A percentile compares a stretch with the other conserved stretches of the same genome.
Conservation (phyloP, 2,797 vertebrate species). For the Sardinella longiceps region DNA sequence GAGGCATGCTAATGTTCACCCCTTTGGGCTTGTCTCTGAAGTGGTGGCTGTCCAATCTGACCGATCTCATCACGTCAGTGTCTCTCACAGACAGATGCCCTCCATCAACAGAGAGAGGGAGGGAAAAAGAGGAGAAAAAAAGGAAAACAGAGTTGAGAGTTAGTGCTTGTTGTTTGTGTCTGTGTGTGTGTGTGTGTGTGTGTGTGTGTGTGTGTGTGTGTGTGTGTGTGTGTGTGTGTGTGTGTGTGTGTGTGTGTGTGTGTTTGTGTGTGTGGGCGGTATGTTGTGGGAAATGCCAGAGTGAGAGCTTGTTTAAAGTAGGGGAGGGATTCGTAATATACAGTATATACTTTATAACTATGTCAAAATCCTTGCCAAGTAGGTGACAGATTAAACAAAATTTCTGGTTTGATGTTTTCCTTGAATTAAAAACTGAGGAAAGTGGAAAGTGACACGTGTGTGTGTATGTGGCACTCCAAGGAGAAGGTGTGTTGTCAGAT, state of each 20-base stretch:
- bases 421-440: not conserved
- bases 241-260: not conserved
- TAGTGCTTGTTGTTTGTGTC: not conserved
- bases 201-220: not conserved
- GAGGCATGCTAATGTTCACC: slow-evolving; percentile 64
- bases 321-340: not conserved
- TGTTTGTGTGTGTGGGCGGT: not conserved
- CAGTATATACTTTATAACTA: not conserved
- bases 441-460: not conserved
- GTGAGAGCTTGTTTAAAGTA: not conserved
- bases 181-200: not conserved
- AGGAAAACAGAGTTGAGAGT: not conserved
- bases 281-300: not conserved
- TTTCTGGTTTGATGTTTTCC: not conserved
- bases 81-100: slow-evolving; percentile 63
- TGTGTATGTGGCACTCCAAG: not conserved
- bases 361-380: not conserved
- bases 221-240: not conserved
- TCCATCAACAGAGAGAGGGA: slow-evolving; percentile 53
- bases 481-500: not conserved
- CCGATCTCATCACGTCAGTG: slow-evolving; percentile 63
- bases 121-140: not conserved
- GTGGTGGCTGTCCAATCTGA: slow-evolving; percentile 62
- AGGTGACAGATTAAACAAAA: not conserved
- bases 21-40: slow-evolving; percentile 60